These are phyloP conservation scores for Ptycholaimellus sp. DNA, from an alignment of 2,888 invertebrate genomes.

Conservation along the genomic window DNA sequence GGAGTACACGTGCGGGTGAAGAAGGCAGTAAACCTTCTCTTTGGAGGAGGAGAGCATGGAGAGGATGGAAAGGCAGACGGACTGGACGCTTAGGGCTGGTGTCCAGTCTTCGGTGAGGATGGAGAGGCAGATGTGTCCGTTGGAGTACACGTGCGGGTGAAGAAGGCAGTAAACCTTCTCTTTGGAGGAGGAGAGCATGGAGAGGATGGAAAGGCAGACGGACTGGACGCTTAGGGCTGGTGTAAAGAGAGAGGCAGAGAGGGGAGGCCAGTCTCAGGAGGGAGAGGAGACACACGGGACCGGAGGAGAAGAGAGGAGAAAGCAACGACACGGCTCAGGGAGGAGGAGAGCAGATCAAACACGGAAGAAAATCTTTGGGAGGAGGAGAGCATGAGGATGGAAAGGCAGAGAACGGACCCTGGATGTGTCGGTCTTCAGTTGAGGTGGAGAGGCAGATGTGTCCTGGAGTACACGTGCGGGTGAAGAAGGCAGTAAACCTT, in stretches of 20 bases:
- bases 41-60: not conserved
- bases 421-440: too few species aligned
- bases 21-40: not conserved
- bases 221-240: slow-evolving; percentile 77
- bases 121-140: slow-evolving; percentile 93
- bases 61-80: slow-evolving; percentile 26
- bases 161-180: slow-evolving; percentile 31
- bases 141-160: slow-evolving; percentile 92
- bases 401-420: too few species aligned
- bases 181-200: not conserved
- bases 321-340: too few species aligned
- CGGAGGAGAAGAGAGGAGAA: too few species aligned
- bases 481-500: too few species aligned
- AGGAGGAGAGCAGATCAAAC: too few species aligned
- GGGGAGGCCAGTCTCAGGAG: slow-evolving; percentile 94
- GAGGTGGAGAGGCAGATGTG: too few species aligned
- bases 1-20: slow-evolving; percentile 92
- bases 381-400: not conserved
- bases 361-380: not conserved
- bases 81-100: slow-evolving; percentile 70
- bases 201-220: slow-evolving; percentile 9
- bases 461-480: too few species aligned
- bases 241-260: slow-evolving; percentile 95
- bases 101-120: slow-evolving; percentile 98
- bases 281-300: slow-evolving; percentile 94